Evolutionary conservation across 2,888 invertebrate species (phyloP), one percentile per base, ranked within the genome.

Genomic region (Drosophila prostipennis): DNA sequence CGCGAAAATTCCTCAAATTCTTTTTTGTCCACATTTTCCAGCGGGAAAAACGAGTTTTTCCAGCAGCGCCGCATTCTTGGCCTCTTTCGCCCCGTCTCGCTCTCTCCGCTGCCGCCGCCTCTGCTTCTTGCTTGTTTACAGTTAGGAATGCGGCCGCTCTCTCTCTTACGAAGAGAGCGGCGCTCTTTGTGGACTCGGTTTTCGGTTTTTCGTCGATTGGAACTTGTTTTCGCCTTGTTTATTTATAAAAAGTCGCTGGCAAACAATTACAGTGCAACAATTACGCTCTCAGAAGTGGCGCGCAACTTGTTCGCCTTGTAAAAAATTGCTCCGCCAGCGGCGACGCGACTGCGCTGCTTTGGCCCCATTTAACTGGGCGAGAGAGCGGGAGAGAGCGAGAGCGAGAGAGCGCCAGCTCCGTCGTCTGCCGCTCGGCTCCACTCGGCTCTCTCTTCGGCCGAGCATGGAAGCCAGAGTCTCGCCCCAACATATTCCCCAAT

Each of bases 231-330:
- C 32, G 63, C 26, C 40, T 49, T 56, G 40, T 49, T 56, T 56
- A 39, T 67, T 54, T 67, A 39, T 67, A 64, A 56, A 57, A 57
- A 60, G 58, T 58, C 5, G 19, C 60, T 45, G 29, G 45, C 56
- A 59, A 59, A 61, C 60, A 61, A 61, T 69, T 64, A 64, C 65
- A 64, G 53, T 39, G 67, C 67, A 67, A 67, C 65, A 70, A 70
- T 70, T 70, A 53, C 68, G 39, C 45, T 37, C 37, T 29, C 59
- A 60, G 32, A 61, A 61, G 36, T 77, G 86, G 69, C 78, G 71
- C 80, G 71, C 76, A 84, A 84, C 80, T 87, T 89, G 86, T 80
- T 87, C 80, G 87, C 87, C 89, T 89, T 84, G 89, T 77, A 76
- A 57, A 68, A 52, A 64, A 56, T 64, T 60, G 59, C 56, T 81